Evolutionary conservation across 2,797 vertebrate species (phyloP).

Genomic region (Adelosebastes latens): DNA sequence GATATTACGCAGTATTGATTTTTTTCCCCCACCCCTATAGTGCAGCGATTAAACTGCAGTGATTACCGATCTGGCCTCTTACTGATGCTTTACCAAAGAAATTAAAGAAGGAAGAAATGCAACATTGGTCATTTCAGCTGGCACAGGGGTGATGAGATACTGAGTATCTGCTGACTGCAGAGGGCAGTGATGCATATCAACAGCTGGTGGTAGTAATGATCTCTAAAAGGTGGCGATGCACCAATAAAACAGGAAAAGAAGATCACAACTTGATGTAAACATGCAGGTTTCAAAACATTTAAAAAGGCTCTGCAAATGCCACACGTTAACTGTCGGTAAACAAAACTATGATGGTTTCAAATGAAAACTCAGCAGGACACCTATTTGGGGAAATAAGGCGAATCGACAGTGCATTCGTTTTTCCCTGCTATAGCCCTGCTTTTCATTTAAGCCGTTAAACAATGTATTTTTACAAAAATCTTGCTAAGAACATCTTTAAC

Average conservation of each 20-base stretch:
- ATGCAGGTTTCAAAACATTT: neutral
- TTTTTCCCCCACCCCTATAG: neutral
- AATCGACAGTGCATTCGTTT: neutral
- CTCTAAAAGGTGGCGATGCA: neutral
- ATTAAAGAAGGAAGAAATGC: neutral
- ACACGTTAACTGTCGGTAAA: neutral
- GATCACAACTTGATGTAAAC: neutral
- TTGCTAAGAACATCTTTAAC: neutral
- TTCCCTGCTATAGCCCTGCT: neutral
- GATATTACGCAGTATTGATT: too few species aligned
- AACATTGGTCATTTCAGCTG: neutral
- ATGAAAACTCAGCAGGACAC: neutral
- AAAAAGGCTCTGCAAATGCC: neutral
- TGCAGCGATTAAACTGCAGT: neutral
- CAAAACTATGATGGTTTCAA: neutral
- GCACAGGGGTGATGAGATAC: neutral
- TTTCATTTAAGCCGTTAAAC: neutral
- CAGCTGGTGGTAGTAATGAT: slow-evolving; percentile 23
- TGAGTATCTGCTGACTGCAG: slow-evolving; percentile 1
- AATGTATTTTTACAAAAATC: neutral
- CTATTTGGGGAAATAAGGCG: neutral
- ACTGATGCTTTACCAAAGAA: neutral
- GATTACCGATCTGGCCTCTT: neutral
- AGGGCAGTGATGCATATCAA: slow-evolving; percentile 6
- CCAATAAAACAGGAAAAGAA: neutral